Base-by-base conservation (phyloP, 2,888 invertebrate genomes). In the Agonopterix alstromeriana region DNA sequence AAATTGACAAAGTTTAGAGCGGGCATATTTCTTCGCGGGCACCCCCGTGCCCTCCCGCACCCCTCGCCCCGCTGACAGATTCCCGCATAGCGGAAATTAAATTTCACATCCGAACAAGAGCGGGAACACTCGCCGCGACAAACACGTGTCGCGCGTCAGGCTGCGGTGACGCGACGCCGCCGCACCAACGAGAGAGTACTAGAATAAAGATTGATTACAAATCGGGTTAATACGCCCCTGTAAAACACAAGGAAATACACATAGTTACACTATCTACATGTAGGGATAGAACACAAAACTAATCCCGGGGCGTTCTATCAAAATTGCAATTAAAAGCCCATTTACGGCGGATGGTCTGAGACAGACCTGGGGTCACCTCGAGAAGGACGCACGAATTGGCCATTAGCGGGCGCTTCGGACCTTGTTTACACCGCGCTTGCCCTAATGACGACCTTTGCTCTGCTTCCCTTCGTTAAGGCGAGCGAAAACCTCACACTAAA, bases 391-490 rank as follows among this genome's bases (percentile, higher is more conserved):
- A 74, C 87, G 89, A 82, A 89, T 89, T 89, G 86, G 82, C 88
- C 86, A 89, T 89, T 89, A 89, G 86, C 82, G 87, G 85, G 82
- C 84, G 81, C 81, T 85, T 85, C 82, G 85, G 83, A 82, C 84
- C 85, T 86, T 88, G 87, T 88, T 88, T 87, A 88, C 88, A 87
- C 88, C 87, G 75, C 85, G 85, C 84, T 88, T 87, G 89, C 84
- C 88, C 88, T 89, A 89, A 89, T 89, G 88, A 88, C 88, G 89
- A 89, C 89, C 88, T 89, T 85, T 89, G 84, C 87, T 81, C 82
- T 75, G 84, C 81, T 87, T 88, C 89, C 89, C 89, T 89, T 88
- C 89, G 88, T 89, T 89, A 89, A 87, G 85, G 86, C 86, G 82
- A 82, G 82, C 79, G 85, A 86, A 87, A 87, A 86, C 85, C 87